Evolutionary conservation across 2,888 invertebrate species (phyloP), one percentile per base, ranked within the genome.

Genomic region (Eilema griseolum): DNA sequence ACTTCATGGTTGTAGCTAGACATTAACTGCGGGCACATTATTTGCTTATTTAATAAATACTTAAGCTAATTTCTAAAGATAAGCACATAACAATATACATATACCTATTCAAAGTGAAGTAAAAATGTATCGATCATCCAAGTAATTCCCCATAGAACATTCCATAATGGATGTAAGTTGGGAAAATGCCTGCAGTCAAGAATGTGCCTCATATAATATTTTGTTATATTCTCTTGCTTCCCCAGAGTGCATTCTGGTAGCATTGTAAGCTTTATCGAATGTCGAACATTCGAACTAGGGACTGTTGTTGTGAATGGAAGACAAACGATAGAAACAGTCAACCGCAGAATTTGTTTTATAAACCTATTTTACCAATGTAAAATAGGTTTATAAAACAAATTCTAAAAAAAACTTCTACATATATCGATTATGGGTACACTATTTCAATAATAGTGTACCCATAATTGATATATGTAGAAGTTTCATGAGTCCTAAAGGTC

Each of bases 231-330:
- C 26, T 66, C 69, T 70, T 62, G 64, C 69, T 75, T 72, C 78
- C 70, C 74, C 69, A 3, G 73, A 73, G 76, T 72, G 66, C 70
- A n/a, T 71, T 81, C 73, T 71, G 76, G 75, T 74, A 79, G 77
- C 75, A 76, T 77, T 72, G 70, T 73, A 63, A 64, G 68, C 61
- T 66, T 71, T 75, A 78, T 77, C 72, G 76, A 73, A 73, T 78
- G 62, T 52, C 73, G 70, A 70, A 75, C 76, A 68, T 70, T 75
- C 61, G 62, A 71, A 75, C 70, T 73, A 59, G 70, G 75, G 61
- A 69, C 69, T 62, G n/a, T 33, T 56, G 63, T n/a, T n/a, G n/a
- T n/a, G 62, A 78, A 73, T 75, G 61, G 61, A 77, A 75, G 66
- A 75, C 70, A 75, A 73, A 76, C 64, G 66, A 74, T 73, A 64